These are phyloP conservation scores for Pyrrhosoma nymphula DNA, from an alignment of 2,888 invertebrate species.

Conservation along the genomic window DNA sequence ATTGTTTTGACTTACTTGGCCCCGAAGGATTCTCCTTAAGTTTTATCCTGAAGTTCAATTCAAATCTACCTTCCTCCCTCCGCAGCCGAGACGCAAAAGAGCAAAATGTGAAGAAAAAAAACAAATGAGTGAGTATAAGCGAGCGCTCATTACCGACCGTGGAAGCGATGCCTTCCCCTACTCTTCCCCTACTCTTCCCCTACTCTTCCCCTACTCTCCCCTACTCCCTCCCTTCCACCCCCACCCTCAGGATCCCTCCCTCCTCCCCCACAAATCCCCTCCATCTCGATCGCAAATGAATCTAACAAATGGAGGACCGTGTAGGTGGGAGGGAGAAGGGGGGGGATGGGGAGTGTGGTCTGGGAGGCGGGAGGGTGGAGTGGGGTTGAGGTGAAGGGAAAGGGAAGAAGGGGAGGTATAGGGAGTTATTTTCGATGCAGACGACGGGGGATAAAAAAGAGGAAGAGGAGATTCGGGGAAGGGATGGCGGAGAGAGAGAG, in stretches of 20 bases:
- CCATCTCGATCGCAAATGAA: background rate
- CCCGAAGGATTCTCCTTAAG: no score
- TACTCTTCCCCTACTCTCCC: background rate
- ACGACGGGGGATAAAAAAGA: background rate
- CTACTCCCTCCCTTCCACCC: background rate
- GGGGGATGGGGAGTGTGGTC: background rate
- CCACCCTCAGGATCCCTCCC: no score
- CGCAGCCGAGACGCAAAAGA: background rate
- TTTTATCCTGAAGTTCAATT: no score
- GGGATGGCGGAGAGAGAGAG: background rate
- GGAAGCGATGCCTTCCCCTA: background rate
- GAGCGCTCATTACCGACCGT: background rate
- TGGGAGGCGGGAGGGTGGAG: background rate
- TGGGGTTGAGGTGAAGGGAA: background rate
- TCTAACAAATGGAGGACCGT: background rate
- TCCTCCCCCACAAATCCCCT: background rate
- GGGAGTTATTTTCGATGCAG: background rate
- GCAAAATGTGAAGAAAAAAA: background rate
- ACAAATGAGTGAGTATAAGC: background rate
- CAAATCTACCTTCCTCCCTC: background rate
- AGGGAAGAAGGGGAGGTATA: background rate
- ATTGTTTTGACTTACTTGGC: no score
- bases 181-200: background rate
- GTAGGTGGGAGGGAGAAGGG: background rate
- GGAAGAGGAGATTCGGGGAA: background rate